These are phyloP conservation scores for Eolophus roseicapilla DNA, from an alignment of 2,113 vertebrate species.

Conservation along the genomic window DNA sequence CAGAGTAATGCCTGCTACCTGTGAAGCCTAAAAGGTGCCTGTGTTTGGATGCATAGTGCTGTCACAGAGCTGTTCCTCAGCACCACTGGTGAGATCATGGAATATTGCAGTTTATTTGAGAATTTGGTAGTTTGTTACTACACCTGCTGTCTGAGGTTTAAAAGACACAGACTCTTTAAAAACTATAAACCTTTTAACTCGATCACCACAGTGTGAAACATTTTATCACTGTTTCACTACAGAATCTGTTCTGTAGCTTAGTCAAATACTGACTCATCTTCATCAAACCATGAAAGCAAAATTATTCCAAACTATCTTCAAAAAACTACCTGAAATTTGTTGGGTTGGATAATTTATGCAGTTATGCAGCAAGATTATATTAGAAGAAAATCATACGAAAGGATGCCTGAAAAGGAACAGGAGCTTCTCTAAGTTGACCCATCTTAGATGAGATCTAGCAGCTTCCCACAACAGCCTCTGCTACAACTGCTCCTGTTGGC, in stretches of 20 bases:
- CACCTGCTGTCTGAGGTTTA: conserved; percentile 71
- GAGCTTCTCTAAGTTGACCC: not conserved
- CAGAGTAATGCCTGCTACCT: not conserved
- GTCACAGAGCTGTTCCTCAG: conserved; percentile 73
- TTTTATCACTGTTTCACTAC: not conserved
- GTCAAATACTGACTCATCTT: conserved; percentile 43
- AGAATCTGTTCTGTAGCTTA: not conserved
- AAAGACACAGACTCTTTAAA: conserved; percentile 68
- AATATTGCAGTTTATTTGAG: conserved; percentile 75
- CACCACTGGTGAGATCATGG: conserved; percentile 77
- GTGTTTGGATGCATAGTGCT: conserved; percentile 70
- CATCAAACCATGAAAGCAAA: conserved; percentile 21
- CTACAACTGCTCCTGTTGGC: not conserved
- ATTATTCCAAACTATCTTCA: conserved; percentile 1
- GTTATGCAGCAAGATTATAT: not conserved
- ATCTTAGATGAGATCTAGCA: not conserved
- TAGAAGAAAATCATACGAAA: not conserved
- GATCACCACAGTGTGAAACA: conserved; percentile 25
- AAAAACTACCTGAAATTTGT: not conserved
- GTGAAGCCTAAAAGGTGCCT: conserved; percentile 28
- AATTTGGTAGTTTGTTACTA: conserved; percentile 71
- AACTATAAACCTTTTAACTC: conserved; percentile 52
- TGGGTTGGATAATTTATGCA: not conserved
- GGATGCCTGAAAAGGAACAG: not conserved
- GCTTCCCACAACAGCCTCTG: not conserved